Base-by-base conservation (phyloP, 2,797 vertebrate species). In the Graptemys geographica region DNA sequence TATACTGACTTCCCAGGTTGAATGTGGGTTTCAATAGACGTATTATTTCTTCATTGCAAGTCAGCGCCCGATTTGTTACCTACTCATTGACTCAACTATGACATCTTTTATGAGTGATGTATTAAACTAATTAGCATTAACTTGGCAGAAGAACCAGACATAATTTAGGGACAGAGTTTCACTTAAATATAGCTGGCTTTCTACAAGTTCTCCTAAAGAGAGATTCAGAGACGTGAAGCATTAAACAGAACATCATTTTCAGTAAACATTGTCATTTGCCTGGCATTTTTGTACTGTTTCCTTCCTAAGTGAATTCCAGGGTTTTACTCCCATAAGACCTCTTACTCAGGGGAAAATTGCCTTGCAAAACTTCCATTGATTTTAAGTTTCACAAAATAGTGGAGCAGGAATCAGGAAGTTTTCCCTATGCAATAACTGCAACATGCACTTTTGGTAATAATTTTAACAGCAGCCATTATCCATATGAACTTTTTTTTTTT, bases 121-220 rank as follows among this genome's bases (percentile, higher is more conserved):
- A 93, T 94, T 96, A 92, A 95, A 95, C 91, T 96, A 96, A 96
- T 96, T 97, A 96, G 86, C 88, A 95, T 95, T 93, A 97, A 95
- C 92, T 91, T 90, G 84, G 69, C 79, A 94, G 85, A 96, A 92
- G 91, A 93, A 94, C 78, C 88, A 88, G 81, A 87, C 83, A 90
- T 95, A 96, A 95, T 92, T 97, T 95, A 95, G 51, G 62, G 80
- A 88, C 33, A 53, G 18, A 41, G 55, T 86, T 96, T 93, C 88
- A 11, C 49, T 89, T 85, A 90, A 92, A 96, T 84, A 89, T 79
- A 52, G 84, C 82, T 88, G 11, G 37, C 69, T 8, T 76, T 83
- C 88, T 91, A 80, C 49, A 59, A 33, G 51, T 93, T 93, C 87
- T 91, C 49, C n/a, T 16, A 53, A 86, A 92, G 81, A 0, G 92